A percentile compares a stretch with the other conserved stretches of the same genome.
phyloP scores from a whole-genome alignment of 2,888 invertebrate genomes.

The Tineola bisselliella region DNA sequence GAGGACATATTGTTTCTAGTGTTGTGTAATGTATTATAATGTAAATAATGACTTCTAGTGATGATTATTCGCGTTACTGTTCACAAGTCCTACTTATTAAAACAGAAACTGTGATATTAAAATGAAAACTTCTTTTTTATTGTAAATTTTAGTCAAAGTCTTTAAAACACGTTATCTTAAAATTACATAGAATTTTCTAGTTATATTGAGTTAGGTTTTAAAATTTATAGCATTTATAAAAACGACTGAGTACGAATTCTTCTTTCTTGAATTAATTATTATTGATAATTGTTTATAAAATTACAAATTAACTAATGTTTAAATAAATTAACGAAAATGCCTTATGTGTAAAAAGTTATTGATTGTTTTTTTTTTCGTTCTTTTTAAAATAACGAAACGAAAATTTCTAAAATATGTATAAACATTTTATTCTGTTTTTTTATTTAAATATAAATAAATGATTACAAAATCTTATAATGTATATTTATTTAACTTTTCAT shows the following conservation, averaged over 20 bases:
- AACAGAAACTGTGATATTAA: slow-evolving; percentile 67
- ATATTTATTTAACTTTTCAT: not conserved
- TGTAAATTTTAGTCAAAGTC: slow-evolving; percentile 1
- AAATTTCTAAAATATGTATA: not conserved
- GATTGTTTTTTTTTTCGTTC: not conserved
- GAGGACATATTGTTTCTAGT: slow-evolving; percentile 70
- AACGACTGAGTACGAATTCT: slow-evolving; percentile 6
- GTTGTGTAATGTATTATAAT: slow-evolving; percentile 46
- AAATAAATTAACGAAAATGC: not conserved
- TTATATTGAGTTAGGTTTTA: not conserved
- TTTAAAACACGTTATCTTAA: not conserved
- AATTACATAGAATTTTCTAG: slow-evolving; percentile 8
- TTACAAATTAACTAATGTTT: not conserved
- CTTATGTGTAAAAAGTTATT: slow-evolving; percentile 1
- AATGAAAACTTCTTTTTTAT: slow-evolving; percentile 8
- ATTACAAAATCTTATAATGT: not conserved
- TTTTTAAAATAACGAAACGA: not conserved
- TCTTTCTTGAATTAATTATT: not conserved
- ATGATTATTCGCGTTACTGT: slow-evolving; percentile 13
- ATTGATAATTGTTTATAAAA: not conserved
- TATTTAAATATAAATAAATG: not conserved
- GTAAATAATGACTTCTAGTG: slow-evolving; percentile 22
- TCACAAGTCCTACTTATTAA: slow-evolving; percentile 55
- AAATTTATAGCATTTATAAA: slow-evolving; percentile 7
- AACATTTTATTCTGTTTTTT: not conserved